phyloP scores from a whole-genome alignment of 2,797 vertebrate genomes.

The Sebastes nivosus region DNA sequence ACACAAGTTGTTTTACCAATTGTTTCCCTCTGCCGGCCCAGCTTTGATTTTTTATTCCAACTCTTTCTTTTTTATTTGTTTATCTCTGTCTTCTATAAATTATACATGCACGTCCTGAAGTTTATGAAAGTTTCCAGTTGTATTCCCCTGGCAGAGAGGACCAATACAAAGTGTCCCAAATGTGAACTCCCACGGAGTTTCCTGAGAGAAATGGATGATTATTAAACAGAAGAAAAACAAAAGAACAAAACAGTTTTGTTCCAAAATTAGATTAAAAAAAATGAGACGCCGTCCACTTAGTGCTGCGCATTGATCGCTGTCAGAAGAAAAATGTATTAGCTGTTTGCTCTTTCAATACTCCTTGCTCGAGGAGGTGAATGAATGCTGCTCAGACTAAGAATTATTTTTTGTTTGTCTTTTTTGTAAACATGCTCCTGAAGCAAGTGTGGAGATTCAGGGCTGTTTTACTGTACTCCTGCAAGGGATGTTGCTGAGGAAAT shows the following conservation, averaged over 20 bases:
- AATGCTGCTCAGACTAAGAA: background rate
- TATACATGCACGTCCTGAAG: slow-evolving; percentile 51
- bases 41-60: slow-evolving; percentile 21
- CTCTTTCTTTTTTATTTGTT: slow-evolving; percentile 22
- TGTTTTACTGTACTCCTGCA: background rate
- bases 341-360: background rate
- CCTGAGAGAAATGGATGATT: background rate
- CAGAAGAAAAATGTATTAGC: background rate
- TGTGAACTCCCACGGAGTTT: slow-evolving; percentile 14
- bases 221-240: slow-evolving; percentile 7
- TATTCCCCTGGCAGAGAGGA: slow-evolving; percentile 19
- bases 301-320: background rate
- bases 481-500: background rate
- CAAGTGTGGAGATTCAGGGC: background rate
- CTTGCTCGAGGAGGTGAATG: background rate
- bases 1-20: slow-evolving; percentile 36
- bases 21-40: slow-evolving; percentile 28
- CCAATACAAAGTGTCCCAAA: slow-evolving; percentile 28
- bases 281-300: background rate
- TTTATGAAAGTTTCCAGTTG: slow-evolving; percentile 47
- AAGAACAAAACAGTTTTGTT: background rate
- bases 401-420: background rate
- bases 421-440: background rate
- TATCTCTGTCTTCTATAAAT: slow-evolving; percentile 58
- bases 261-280: slow-evolving; percentile 10